phyloP scores from a whole-genome alignment of 2,797 vertebrate genomes.

The Sebastes hubbsi region DNA sequence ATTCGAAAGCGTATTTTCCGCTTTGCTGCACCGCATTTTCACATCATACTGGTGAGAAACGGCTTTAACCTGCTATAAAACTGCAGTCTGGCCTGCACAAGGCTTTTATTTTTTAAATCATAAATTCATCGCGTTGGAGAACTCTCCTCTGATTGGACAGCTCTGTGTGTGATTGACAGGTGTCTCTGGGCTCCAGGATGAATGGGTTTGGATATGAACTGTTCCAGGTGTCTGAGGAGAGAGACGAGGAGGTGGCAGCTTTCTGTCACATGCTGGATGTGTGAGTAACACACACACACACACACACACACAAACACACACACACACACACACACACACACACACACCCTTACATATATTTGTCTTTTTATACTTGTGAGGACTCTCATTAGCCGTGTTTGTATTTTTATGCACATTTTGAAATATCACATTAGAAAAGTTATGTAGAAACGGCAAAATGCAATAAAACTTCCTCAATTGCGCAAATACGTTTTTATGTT shows the following conservation, averaged over 20 bases:
- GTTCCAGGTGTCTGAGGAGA: constrained; percentile 95
- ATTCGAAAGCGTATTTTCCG: too few relatives aligned
- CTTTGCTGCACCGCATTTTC: too few relatives aligned
- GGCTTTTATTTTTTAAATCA: not conserved
- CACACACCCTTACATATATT: not conserved
- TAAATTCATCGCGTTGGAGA: not conserved
- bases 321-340: not conserved
- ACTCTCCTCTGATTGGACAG: constrained; percentile 24
- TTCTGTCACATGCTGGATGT: constrained; percentile 97
- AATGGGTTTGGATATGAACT: constrained; percentile 86
- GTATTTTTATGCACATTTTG: too few relatives aligned
- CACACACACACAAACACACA: not conserved
- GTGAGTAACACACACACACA: constrained; percentile 81
- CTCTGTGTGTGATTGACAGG: constrained; percentile 62
- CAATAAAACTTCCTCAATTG: too few relatives aligned
- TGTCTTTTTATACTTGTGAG: too few relatives aligned
- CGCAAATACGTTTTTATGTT: too few relatives aligned
- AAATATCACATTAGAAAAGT: too few relatives aligned
- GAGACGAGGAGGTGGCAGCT: constrained; percentile 95
- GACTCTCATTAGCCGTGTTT: too few relatives aligned
- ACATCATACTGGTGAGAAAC: too few relatives aligned
- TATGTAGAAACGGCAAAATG: too few relatives aligned
- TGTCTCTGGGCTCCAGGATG: constrained; percentile 77
- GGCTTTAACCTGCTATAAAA: too few relatives aligned
- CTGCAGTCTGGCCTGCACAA: not conserved